Conservation (phyloP, 92 coral and sea anemone species). For the Parazoanthus darwini region DNA sequence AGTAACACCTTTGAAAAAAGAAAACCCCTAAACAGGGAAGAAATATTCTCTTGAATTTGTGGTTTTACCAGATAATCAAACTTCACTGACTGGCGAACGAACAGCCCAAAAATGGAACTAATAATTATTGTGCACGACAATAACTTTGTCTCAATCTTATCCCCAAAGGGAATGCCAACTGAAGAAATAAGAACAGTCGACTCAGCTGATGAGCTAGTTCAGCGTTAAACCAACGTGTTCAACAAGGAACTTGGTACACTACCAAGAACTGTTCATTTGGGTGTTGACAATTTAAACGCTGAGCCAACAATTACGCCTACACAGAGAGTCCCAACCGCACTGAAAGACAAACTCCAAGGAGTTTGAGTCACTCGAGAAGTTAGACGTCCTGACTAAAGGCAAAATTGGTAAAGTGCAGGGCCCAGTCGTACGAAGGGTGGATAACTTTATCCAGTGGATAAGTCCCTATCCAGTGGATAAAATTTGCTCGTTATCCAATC, state of each 20-base stretch:
- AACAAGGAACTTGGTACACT: neutral
- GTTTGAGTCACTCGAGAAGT: neutral
- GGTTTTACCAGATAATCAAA: neutral
- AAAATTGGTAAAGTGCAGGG: neutral
- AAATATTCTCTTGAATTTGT: conserved; percentile 3
- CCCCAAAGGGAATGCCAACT: neutral
- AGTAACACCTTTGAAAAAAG: conserved; percentile 26
- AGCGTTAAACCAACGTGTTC: neutral
- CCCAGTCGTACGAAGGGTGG: too few species aligned
- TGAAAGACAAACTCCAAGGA: neutral
- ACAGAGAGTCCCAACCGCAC: neutral
- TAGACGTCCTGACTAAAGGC: neutral
- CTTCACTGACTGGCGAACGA: neutral
- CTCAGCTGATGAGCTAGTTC: neutral
- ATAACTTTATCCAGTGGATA: too few species aligned
- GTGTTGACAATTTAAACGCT: neutral
- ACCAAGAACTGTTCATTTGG: neutral
- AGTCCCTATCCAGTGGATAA: too few species aligned
- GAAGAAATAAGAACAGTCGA: neutral
- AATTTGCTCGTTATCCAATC: too few species aligned
- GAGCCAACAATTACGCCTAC: neutral
- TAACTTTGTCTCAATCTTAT: neutral
- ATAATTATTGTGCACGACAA: neutral
- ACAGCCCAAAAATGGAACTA: neutral
- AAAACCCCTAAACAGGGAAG: neutral